Evolutionary conservation across 2,888 invertebrate species (phyloP), one percentile per base, ranked within the genome.

Genomic region (Elegia similella): DNA sequence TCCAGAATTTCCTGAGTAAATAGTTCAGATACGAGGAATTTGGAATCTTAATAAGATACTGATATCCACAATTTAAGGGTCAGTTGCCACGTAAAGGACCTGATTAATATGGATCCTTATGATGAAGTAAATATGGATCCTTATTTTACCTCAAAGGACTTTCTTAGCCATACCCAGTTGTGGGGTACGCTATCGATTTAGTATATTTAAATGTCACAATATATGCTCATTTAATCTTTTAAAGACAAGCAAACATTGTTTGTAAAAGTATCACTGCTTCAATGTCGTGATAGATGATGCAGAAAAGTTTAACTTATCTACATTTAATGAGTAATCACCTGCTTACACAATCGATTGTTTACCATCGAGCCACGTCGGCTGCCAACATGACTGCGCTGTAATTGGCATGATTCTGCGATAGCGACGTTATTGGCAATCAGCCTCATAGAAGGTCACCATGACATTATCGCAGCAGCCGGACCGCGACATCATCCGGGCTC

Each of bases 401-500:
- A 66, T 62, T 64, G 67, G 63, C 66, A 66, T 55, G 42, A 48
- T 42, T 48, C 17, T 56, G 47, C 56, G 38, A 55, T 42, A 48
- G 42, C 13, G 10, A 29, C 23, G 29, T 52, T 55, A 58, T 58
- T 59, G 57, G 62, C 55, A 57, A 60, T 62, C 62, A 64, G 60
- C 50, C 58, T 52, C 59, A 42, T 59, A 64, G 70, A 71, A 75
- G 75, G 81, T 74, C 80, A 77, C 68, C 69, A 71, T 68, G 76
- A 75, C 72, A 76, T 81, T 80, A 85, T 72, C 76, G 77, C 69
- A 70, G 65, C 75, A 83, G 79, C 69, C 83, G 81, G 79, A 87
- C 80, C 88, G 88, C 80, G 79, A 86, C 89, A 78, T 78, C 88
- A 82, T 88, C 88, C 89, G 88, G 82, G 72, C 75, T 65, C 69